These are phyloP conservation scores for Drosophila chauvacae DNA, from an alignment of 1,140 invertebrate species.

Conservation along the genomic window DNA sequence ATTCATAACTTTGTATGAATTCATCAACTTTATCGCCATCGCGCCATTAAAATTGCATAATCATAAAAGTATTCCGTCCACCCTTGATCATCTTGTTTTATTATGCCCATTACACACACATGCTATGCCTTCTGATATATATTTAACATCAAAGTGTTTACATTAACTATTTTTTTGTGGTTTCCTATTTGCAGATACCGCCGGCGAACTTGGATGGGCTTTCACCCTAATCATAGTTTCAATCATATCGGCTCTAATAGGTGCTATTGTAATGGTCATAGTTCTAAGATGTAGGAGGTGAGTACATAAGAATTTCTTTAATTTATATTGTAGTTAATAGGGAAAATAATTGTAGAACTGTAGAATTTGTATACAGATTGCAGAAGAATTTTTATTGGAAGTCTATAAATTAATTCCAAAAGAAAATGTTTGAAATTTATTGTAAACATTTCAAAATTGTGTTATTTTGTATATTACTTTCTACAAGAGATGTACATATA, in stretches of 20 bases:
- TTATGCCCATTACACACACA: constrained; percentile 55
- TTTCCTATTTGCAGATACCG: constrained; percentile 84
- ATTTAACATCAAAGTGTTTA: constrained; percentile 1
- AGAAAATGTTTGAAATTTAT: no score
- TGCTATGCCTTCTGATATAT: constrained; percentile 36
- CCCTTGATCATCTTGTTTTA: constrained; percentile 25
- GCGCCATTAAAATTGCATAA: constrained; percentile 73
- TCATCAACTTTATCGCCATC: constrained; percentile 74
- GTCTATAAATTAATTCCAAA: no score
- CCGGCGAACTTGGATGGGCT: constrained; percentile 85
- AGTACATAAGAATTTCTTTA: constrained; percentile 32
- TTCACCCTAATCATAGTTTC: constrained; percentile 86
- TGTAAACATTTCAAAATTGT: no score
- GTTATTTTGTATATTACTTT: no score
- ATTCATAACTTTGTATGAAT: constrained; percentile 68
- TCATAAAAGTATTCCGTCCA: constrained; percentile 61
- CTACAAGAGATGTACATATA: no score
- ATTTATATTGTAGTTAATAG: no score
- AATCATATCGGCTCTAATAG: constrained; percentile 86
- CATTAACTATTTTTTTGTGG: constrained; percentile 21
- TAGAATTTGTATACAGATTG: neutral
- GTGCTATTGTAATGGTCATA: constrained; percentile 86
- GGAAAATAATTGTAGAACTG: neutral
- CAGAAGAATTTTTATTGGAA: no score
- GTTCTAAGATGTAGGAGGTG: constrained; percentile 86